Base-by-base conservation (phyloP, 2,797 vertebrate genomes). In the Alectoris magna region DNA sequence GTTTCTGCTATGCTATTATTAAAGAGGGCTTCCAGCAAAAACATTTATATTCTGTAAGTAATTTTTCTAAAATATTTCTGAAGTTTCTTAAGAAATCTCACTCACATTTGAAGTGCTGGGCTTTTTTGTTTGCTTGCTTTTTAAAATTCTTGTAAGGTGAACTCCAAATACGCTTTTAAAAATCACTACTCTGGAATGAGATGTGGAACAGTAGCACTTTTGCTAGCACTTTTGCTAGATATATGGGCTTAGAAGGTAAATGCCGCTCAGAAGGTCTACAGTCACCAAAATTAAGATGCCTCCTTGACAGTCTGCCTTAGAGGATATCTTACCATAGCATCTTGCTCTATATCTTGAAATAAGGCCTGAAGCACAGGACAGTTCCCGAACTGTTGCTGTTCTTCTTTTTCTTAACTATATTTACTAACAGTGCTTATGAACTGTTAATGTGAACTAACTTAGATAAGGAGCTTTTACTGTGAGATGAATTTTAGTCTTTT, bases 401-500 rank as follows among this genome's bases (percentile, higher is more conserved):
- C 48, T 64, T 74, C 48, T 64, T 79, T 41, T 34, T 39, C 31
- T 86, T 82, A 48, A 49, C 18, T 58, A 4, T 46, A 43, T 16
- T 62, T 59, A 85, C 58, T n/a, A 55, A 1, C 6, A 5, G 16
- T 48, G 16, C 51, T 84, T 85, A 59, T 24, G 49, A 62, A 62
- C 24, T 66, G 55, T 43, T 83, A 70, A 23, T n/a, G 31, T 78
- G 16, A 92, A 81, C 41, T 85, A 87, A 71, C 56, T 70, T 84
- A 51, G 17, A 64, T 89, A 69, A 90, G 43, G 53, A 92, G 17
- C 34, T 92, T 92, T 87, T 74, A 58, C 36, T 75, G 55, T 85
- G 56, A 92, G 83, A 91, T 83, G 34, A 87, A 75, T 92, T 89
- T 92, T 89, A 77, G 23, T 77, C 8, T 88, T 84, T 82, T 79